Evolutionary conservation across 2,888 invertebrate species (phyloP), one percentile per base, ranked within the genome.

Genomic region (Bombylius major): DNA sequence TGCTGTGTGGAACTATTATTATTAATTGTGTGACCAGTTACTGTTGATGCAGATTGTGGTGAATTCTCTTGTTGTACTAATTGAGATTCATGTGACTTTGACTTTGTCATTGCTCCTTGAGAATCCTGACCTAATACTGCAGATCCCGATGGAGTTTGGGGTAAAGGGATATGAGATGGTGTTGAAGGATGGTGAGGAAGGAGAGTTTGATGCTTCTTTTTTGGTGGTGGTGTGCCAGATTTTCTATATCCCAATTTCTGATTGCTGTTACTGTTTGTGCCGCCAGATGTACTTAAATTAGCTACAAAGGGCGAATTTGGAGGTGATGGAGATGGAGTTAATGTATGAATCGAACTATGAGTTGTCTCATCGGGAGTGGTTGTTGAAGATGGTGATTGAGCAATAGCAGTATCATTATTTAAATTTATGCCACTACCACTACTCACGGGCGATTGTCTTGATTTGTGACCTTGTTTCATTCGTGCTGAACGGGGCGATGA

Each of bases 1-100:
- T 42, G 39, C 1, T 4, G 9, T 11, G 39, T 42, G 8, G 8
- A 11, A 11, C 11, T 8, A 11, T 5, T 54, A 39, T 56, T 61
- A 75, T 76, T 76, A 75, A 32, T 72, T 71, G 59, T 77, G 75
- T 0, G 73, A 23, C 2, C 23, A 70, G 56, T 54, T 51, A 48
- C 59, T 45, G 2, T 73, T 71, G 60, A 75, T 74, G 0, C 75
- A 59, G 51, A 60, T 33, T 60, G 62, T 32, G 58, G 53, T 58
- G 50, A 54, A 80, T 76, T 65, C 80, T 77, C 68, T 81, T 80
- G 53, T 56, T 56, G 67, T 65, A 82, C 85, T 59, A 92, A 79
- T 72, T 93, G 92, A 13, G 90, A 91, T 76, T 94, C 94, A 73
- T 94, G 92, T 48, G 93, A 93, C 69, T 89, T 87, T 60, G 93